These are phyloP conservation scores for Yoshiicerus persimilis DNA, from an alignment of 1,140 invertebrate genomes.

Conservation along the genomic window DNA sequence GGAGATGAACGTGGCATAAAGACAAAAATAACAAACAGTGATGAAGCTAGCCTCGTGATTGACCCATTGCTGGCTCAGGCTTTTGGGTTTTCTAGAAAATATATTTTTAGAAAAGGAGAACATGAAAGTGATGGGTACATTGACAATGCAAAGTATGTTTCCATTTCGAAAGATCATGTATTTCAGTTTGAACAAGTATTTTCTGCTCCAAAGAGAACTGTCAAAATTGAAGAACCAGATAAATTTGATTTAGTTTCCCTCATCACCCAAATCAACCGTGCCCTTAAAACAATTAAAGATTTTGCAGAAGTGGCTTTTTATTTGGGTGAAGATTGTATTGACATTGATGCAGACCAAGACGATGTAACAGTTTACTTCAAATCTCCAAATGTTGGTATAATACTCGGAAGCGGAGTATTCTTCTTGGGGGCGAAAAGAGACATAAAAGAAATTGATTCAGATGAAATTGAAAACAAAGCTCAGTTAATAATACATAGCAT, in stretches of 20 bases:
- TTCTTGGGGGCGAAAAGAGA: not conserved
- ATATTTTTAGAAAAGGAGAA: not conserved
- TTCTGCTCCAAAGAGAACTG: not conserved
- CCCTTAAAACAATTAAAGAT: not conserved
- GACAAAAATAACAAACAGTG: not conserved
- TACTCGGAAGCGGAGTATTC: not conserved
- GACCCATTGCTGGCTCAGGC: not conserved
- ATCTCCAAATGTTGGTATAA: not conserved
- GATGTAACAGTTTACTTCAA: not conserved
- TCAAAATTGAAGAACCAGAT: not conserved
- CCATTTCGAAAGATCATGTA: not conserved
- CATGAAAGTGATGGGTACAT: not conserved
- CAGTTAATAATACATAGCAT: not conserved
- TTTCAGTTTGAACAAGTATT: not conserved
- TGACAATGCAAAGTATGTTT: not conserved
- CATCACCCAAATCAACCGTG: not conserved
- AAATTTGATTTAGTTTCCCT: not conserved
- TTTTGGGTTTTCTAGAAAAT: not conserved
- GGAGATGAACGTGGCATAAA: not conserved
- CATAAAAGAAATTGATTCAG: not conserved
- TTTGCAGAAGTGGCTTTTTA: not conserved
- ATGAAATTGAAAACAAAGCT: not conserved
- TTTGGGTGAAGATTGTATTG: not conserved
- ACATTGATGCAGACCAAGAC: not conserved
- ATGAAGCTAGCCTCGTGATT: not conserved